Evolutionary conservation across 1,140 invertebrate species (phyloP), one percentile per base, ranked within the genome.

Genomic region (Chironomus striatipennis): DNA sequence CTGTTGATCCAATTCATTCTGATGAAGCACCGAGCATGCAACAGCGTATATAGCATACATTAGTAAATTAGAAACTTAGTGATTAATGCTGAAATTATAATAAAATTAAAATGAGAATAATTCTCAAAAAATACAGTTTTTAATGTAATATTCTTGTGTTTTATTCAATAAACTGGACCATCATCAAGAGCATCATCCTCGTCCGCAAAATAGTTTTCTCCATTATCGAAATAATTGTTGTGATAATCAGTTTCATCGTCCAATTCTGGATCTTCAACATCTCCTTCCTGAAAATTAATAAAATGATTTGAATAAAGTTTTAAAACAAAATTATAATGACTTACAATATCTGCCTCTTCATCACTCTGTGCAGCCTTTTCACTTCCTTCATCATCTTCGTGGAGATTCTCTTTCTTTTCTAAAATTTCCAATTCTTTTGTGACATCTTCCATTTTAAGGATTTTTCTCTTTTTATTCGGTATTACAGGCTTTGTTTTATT

Each of bases 151-250:
- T 2, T 15, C 5, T 79, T 75, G 7, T 75, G 18, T 72, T 72
- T 72, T 43, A 18, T 74, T 84, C 78, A 89, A 83, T 88, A 90
- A 76, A 87, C 84, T 74, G 88, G 86, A 72, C 88, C 93, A 57
- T 57, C 47, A 85, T 94, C 92, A 81, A 94, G 93, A 75, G 91
- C 80, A 80, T 92, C 92, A 79, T 95, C 93, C 80, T 94, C 93
- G 78, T 94, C 92, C 77, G 94, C 92, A 78, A 93, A 88, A 81
- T 92, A 94, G 34, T 86, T 88, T 83, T 95, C 93, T 15, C 93
- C 93, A 83, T 94, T 94, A 81, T 95, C 93, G 82, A 94, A 95
- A 79, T 93, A 94, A 79, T 88, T 91, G 78, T 91, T 90, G 2
- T 88, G 88, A 83, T 94, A 94, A 82, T 91, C 89, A n/a, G 89